These are phyloP conservation scores for Aegypius monachus DNA, from an alignment of 2,113 vertebrate genomes.

Conservation along the genomic window DNA sequence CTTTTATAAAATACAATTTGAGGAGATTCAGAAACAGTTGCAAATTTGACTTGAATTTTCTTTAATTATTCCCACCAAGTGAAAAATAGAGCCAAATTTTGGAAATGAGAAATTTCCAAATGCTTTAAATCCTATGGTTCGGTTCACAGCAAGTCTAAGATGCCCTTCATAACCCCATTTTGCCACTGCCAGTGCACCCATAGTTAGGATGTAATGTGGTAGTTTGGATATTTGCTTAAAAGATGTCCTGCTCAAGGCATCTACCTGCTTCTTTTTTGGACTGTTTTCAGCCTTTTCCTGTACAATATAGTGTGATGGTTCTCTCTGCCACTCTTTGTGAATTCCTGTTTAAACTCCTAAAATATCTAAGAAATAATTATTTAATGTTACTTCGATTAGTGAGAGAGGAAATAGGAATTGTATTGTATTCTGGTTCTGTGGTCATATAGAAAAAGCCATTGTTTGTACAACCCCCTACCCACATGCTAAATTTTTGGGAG, in stretches of 20 bases:
- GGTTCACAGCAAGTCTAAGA: neutral
- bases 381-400: neutral
- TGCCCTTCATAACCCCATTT: neutral
- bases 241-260: neutral
- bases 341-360: neutral
- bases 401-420: neutral
- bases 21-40: neutral
- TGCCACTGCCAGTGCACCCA: neutral
- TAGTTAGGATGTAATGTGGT: neutral
- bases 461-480: neutral
- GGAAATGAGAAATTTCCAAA: neutral
- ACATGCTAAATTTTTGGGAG: constrained; percentile 12
- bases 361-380: neutral
- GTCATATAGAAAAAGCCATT: neutral
- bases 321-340: neutral
- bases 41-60: neutral
- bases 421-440: neutral
- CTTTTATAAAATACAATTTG: neutral
- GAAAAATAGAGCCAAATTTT: neutral
- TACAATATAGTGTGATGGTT: neutral
- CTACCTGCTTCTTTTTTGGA: neutral
- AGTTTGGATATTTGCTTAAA: neutral
- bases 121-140: neutral
- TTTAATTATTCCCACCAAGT: neutral
- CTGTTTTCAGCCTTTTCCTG: neutral